phyloP scores from a whole-genome alignment of 1,140 invertebrate genomes.

The Antheraea mylitta region DNA sequence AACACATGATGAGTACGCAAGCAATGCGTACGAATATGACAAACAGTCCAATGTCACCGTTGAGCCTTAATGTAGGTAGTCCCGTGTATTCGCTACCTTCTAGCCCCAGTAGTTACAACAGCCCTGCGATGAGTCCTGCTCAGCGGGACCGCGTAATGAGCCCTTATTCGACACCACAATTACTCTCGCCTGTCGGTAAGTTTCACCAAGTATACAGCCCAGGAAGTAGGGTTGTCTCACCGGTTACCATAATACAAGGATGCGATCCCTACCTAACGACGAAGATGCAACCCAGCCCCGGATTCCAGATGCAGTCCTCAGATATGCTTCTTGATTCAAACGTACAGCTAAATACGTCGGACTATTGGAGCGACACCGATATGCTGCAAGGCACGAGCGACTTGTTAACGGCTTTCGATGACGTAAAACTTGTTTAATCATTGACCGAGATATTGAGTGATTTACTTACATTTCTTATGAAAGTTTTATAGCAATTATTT shows the following conservation, averaged over 20 bases:
- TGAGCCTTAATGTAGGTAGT: conserved; percentile 56
- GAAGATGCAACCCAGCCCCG: conserved; percentile 63
- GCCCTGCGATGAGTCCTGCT: conserved; percentile 56
- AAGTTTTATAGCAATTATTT: background rate
- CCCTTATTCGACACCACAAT: conserved; percentile 62
- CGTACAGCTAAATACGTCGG: conserved; percentile 41
- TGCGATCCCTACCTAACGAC: conserved; percentile 61
- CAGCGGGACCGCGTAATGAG: conserved; percentile 58
- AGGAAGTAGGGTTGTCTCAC: conserved; percentile 46
- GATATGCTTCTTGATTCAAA: conserved; percentile 54
- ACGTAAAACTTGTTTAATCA: conserved; percentile 52
- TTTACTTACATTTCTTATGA: conserved; percentile 31
- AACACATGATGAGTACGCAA: conserved; percentile 25
- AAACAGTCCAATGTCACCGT: conserved; percentile 50
- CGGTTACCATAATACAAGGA: conserved; percentile 46
- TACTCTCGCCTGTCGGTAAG: conserved; percentile 56
- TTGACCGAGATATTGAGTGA: conserved; percentile 41
- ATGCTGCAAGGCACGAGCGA: conserved; percentile 59
- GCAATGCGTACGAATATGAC: conserved; percentile 31
- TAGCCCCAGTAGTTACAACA: conserved; percentile 57
- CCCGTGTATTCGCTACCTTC: conserved; percentile 63
- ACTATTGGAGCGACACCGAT: conserved; percentile 64
- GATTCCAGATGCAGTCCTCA: conserved; percentile 40
- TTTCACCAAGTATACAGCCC: conserved; percentile 59
- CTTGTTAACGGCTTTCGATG: conserved; percentile 62